Conservation (phyloP, 1,140 invertebrate genomes). For the Xylocopa sonorina region DNA sequence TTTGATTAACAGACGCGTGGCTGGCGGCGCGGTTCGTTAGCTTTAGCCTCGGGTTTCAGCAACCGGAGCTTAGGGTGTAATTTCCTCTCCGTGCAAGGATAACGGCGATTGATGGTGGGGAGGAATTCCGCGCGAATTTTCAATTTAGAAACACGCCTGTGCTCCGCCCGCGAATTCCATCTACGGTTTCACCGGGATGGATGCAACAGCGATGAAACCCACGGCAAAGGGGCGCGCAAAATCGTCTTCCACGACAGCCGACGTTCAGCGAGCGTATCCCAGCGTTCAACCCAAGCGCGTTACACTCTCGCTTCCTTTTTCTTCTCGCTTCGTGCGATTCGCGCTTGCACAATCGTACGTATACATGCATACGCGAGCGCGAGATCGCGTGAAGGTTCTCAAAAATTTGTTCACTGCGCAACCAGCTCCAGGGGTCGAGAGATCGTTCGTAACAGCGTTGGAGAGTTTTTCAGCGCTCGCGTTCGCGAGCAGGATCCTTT, state of each 20-base stretch:
- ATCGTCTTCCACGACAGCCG: background rate
- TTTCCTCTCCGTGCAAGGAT: conserved; percentile 18
- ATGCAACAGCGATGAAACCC: conserved; percentile 16
- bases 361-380: too few species aligned
- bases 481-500: background rate
- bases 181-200: conserved; percentile 48
- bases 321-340: background rate
- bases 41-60: background rate
- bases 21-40: conserved; percentile 27
- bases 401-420: background rate
- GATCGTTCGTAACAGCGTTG: background rate
- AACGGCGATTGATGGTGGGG: conserved; percentile 35
- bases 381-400: background rate
- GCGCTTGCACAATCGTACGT: too few species aligned
- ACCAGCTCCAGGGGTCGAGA: too few species aligned
- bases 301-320: background rate
- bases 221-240: background rate
- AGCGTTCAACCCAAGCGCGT: too few species aligned
- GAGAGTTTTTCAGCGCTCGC: background rate
- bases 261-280: background rate
- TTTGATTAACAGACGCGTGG: conserved; percentile 12
- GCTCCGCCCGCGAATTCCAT: conserved; percentile 68
- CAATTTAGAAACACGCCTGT: conserved; percentile 62
- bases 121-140: conserved; percentile 62
- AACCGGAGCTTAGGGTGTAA: conserved; percentile 37